Conservation (phyloP, 1,140 invertebrate species). For the Panulirus ornatus region DNA sequence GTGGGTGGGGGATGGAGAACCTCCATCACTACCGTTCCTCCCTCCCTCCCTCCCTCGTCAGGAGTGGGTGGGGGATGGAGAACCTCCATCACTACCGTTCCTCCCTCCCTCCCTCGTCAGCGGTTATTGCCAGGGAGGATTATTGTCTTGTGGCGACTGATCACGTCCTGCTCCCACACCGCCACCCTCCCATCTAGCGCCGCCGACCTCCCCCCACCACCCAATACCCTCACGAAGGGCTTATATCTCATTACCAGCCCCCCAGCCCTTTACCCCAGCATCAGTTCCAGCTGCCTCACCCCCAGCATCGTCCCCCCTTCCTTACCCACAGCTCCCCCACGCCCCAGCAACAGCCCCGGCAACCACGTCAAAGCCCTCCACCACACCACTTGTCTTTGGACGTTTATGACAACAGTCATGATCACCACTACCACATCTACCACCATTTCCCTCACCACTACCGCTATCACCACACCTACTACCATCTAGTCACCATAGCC, state of each 20-base stretch:
- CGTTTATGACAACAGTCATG: too few species aligned
- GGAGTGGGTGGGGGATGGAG: too few species aligned
- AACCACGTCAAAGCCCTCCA: too few species aligned
- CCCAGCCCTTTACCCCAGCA: too few species aligned
- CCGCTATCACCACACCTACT: background rate
- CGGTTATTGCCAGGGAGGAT: background rate
- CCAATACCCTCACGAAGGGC: too few species aligned
- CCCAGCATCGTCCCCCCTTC: background rate
- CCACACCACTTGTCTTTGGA: too few species aligned
- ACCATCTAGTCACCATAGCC: background rate
- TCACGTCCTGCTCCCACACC: background rate
- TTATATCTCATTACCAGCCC: too few species aligned
- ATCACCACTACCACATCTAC: background rate
- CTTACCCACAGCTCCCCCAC: background rate
- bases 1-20: too few species aligned
- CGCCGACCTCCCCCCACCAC: background rate
- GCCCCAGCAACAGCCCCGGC: background rate
- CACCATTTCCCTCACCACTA: background rate
- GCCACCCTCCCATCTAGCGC: background rate
- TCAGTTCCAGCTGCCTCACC: too few species aligned
- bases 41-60: background rate
- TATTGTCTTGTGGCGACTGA: background rate
- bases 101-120: background rate
- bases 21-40: background rate
- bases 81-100: background rate